These are phyloP conservation scores for Agapostemon virescens DNA, from an alignment of 2,888 invertebrate genomes.

Conservation along the genomic window DNA sequence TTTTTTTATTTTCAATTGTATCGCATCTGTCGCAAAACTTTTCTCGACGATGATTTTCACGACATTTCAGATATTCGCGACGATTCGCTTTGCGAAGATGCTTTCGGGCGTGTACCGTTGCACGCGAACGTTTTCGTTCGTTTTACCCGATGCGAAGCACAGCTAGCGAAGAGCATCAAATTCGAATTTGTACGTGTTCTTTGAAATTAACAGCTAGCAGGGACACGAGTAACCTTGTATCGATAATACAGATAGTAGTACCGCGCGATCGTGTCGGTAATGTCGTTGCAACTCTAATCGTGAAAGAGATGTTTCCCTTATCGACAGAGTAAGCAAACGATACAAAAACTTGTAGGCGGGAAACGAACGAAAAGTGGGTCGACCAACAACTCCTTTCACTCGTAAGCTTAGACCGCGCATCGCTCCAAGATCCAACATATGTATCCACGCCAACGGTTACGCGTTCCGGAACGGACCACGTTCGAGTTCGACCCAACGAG, in stretches of 20 bases:
- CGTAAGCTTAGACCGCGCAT: no score
- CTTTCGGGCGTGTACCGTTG: neutral
- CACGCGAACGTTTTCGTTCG: neutral
- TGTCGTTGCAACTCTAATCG: neutral
- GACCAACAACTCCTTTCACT: constrained; percentile 55
- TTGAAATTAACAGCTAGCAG: neutral
- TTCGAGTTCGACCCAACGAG: neutral
- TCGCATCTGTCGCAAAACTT: neutral
- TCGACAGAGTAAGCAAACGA: constrained; percentile 2
- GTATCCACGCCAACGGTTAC: no score
- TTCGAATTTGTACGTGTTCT: neutral
- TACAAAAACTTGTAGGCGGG: neutral
- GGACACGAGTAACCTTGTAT: neutral
- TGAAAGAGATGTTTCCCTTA: constrained; percentile 33
- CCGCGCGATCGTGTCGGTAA: neutral
- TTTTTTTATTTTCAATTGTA: neutral
- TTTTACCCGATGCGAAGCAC: neutral
- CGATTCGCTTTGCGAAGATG: neutral
- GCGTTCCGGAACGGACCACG: constrained; percentile 3
- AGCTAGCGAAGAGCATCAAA: neutral
- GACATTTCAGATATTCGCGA: neutral
- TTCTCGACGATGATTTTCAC: neutral
- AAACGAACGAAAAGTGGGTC: constrained; percentile 46
- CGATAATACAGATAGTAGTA: neutral
- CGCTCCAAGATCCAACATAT: no score